Percentiles rank a stretch among this genome's conserved stretches.
These are phyloP conservation scores for Echinops telfairi DNA, from an alignment of 2,113 vertebrate species.

Conservation along the genomic window DNA sequence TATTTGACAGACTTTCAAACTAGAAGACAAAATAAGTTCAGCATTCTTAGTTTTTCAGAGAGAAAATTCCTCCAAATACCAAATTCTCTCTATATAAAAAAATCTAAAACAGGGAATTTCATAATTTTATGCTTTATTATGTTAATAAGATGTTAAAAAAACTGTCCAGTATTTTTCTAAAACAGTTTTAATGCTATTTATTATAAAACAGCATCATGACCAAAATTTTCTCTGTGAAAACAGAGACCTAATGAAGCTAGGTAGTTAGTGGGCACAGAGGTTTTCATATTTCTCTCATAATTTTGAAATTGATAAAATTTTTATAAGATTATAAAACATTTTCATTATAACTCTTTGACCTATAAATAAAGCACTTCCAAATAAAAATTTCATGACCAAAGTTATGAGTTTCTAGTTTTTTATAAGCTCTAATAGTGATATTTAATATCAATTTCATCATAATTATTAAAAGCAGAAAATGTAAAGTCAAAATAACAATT, in stretches of 20 bases:
- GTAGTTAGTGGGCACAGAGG: not conserved
- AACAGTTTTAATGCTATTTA: constrained; percentile 12
- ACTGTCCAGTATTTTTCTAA: not conserved
- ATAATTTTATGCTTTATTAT: constrained; percentile 12
- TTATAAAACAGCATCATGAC: constrained; percentile 26
- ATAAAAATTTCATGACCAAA: constrained; percentile 25
- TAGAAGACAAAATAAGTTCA: constrained; percentile 82
- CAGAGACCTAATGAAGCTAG: not conserved
- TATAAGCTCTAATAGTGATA: constrained; percentile 24
- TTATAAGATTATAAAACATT: not conserved
- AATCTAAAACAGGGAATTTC: constrained; percentile 11
- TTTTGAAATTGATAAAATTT: constrained; percentile 30
- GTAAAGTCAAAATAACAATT: not conserved
- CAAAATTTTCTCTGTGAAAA: constrained; percentile 22
- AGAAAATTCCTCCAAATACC: constrained; percentile 13
- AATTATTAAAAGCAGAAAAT: constrained; percentile 37
- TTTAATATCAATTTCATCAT: constrained; percentile 16
- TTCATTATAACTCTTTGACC: constrained; percentile 8
- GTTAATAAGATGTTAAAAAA: constrained; percentile 49
- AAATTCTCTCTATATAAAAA: constrained; percentile 47
- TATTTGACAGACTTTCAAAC: constrained; percentile 96
- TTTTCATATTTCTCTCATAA: not conserved
- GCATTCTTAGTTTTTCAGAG: constrained; percentile 13
- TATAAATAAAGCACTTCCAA: constrained; percentile 17
- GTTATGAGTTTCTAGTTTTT: not conserved